Evolutionary conservation across 1,140 invertebrate genomes (phyloP), one percentile per base, ranked within the genome.

Genomic region (Drosophila bipectinata): DNA sequence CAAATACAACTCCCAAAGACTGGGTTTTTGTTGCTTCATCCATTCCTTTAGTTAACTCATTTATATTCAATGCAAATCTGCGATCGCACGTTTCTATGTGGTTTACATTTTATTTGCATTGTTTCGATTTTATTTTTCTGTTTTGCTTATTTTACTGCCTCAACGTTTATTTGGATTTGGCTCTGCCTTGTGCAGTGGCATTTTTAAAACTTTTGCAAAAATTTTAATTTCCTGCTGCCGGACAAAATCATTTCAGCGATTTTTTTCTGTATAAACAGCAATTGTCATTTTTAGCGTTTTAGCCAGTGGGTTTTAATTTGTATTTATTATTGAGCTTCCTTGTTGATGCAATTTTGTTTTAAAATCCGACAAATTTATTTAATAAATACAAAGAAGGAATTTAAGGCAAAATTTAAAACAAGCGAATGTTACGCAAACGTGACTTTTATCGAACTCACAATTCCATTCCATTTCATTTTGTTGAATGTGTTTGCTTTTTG

Each of bases 41-140:
- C 34, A 39, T 28, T 58, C 41, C 26, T 28, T 34, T 32, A 24
- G 32, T 15, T 41, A 24, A 12, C 47, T 61, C 58, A 79, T 82
- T 88, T 51, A 79, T 63, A 88, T 88, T 88, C 83, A 58, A 82
- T 78, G 58, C 82, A 82, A 88, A 81, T 61, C 54, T 44, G 54
- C 18, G 28, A 72, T 81, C 63, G 82, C 81, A 84, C 77, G 82
- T 87, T 81, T 74, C 68, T 30, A 61, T 74, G 68, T 71, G 58
- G 78, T 66, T 84, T 84, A 82, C 82, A 81, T 81, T 81, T 87
- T 53, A 56, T 71, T 55, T 62, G 72, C 63, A 69, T 71, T 71
- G 34, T 77, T 60, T 59, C 49, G 39, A 60, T 48, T 73, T 67
- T 81, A 62, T 73, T 80, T 54, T 72, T 44, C 26, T 45, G 37